Evolutionary conservation across 2,888 invertebrate species (phyloP), one percentile per base, ranked within the genome.

Genomic region (Reticulitermes lucifugus): DNA sequence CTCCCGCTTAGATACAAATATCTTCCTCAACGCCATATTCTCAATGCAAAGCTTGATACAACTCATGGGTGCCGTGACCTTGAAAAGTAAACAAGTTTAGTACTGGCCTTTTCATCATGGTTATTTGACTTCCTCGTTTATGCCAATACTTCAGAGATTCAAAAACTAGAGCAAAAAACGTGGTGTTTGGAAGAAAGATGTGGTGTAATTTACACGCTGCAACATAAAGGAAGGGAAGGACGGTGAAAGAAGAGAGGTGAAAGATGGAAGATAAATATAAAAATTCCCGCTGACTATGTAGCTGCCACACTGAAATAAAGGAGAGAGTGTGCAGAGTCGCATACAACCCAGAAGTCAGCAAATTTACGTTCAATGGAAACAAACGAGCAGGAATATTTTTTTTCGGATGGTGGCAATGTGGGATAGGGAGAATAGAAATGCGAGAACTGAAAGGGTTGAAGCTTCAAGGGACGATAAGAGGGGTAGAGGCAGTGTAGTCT

Each of bases 271-370:
- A 86, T 86, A 86, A 86, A 86, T 86, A 86, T 86, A 86, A 86
- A 86, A 86, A 81, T 86, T 86, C 86, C 60, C 84, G 86, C 86
- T 86, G 86, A 86, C 86, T 86, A 83, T 25, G 86, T 84, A 83
- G 59, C 79, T 60, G 81, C 55, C 29, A 51, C 55, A 18, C 73
- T 43, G 43, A 82, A 43, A 65, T 51, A 43, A 46, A 9, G 73
- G 41, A 59, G 84, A 82, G 82, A 82, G 80, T 75, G 81, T 85
- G 82, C 77, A 41, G 79, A 18, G 51, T 60, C 71, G 82, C 82
- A 59, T 85, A 70, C 79, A 85, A 59, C 41, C 71, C 83, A 71
- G 65, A 46, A 85, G 85, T 85, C 85, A 85, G 85, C 85, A 85
- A 85, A 85, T 85, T 85, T 85, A 85, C 85, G 83, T 79, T 85